Evolutionary conservation across 1,140 invertebrate species (phyloP).

Genomic region (Dryas iulia): DNA sequence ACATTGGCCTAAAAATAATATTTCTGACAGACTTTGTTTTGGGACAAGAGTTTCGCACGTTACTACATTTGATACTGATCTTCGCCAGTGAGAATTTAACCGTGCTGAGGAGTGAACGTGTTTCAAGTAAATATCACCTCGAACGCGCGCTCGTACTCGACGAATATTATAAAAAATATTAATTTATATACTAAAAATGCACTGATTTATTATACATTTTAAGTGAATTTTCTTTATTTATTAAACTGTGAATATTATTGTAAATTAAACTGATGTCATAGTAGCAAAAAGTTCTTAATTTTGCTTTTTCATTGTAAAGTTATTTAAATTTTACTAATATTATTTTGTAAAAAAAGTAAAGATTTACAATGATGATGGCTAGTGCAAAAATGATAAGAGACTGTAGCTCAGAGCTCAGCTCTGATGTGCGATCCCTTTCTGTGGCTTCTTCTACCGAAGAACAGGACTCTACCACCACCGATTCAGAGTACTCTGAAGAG

Average conservation of each 20-base stretch:
- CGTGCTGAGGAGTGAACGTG: conserved; percentile 47
- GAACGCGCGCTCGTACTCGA: conserved; percentile 39
- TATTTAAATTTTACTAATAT: neutral
- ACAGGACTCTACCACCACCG: conserved; percentile 75
- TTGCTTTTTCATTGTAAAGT: neutral
- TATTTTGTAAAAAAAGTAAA: neutral
- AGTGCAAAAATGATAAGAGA: conserved; percentile 79
- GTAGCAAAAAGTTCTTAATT: neutral
- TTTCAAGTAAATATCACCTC: conserved; percentile 24
- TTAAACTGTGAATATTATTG: neutral
- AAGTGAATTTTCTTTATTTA: conserved; percentile 9
- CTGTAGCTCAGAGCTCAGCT: conserved; percentile 76
- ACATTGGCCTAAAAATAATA: conserved; percentile 21
- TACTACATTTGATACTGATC: conserved; percentile 32
- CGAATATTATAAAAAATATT: conserved; percentile 9
- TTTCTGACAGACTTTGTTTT: conserved; percentile 29
- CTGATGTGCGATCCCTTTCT: conserved; percentile 72
- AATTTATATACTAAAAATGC: conserved; percentile 24
- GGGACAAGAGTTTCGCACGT: conserved; percentile 34
- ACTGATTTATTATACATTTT: conserved; percentile 11
- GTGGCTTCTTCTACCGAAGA: conserved; percentile 76
- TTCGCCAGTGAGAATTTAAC: conserved; percentile 50
- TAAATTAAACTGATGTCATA: conserved; percentile 6
- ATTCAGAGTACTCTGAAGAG: conserved; percentile 83
- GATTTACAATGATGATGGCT: conserved; percentile 77